Base-by-base conservation (phyloP, 2,113 vertebrate genomes). In the Dolichallabes microphthalmus region DNA sequence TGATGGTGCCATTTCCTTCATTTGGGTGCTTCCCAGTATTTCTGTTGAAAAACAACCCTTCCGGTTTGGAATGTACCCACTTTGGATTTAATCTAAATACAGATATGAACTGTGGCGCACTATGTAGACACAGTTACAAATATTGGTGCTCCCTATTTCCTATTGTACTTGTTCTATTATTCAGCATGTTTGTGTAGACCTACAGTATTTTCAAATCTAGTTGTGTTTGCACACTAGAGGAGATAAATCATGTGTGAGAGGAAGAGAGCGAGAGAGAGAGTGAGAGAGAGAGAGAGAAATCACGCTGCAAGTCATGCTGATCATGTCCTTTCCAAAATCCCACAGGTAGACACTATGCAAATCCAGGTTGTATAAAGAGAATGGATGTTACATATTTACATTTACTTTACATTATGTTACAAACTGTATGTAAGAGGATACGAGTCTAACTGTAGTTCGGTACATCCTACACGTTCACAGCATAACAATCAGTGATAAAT, bases 381-480 rank as follows among this genome's bases (percentile, higher is more conserved):
- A 69, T 82, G 11, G 64, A 55, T 55, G 80, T 55, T 55, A 32
- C 30, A 69, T 30, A 68, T 82, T 82, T 69, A 30, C 50, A 82
- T 30, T 68, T 68, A 58, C 75, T 78, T 78, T 78, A 78, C 76
- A 78, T 78, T 35, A 58, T 60, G 55, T 60, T 78, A 57, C 75
- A 58, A n/a, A n/a, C n/a, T n/a, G n/a, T 63, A 39, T 84, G 64
- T 78, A 50, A 27, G 82, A 53, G 61, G 32, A 69, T 53, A 52
- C 9, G 53, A n/a, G 85, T 63, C 50, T 50, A 58, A 85, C 30
- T 57, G 74, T 13, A 22, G 57, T 61, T 76, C 50, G 17, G 61
- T 14, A 69, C 83, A 64, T 78, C 83, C 75, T 45, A 85, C 83
- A 79, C 83, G 15, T 22, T 58, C 52, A 58, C 57, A 66, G 76